Base-by-base conservation (phyloP, 2,888 invertebrate genomes). In the Stenoptilia bipunctidactyla region DNA sequence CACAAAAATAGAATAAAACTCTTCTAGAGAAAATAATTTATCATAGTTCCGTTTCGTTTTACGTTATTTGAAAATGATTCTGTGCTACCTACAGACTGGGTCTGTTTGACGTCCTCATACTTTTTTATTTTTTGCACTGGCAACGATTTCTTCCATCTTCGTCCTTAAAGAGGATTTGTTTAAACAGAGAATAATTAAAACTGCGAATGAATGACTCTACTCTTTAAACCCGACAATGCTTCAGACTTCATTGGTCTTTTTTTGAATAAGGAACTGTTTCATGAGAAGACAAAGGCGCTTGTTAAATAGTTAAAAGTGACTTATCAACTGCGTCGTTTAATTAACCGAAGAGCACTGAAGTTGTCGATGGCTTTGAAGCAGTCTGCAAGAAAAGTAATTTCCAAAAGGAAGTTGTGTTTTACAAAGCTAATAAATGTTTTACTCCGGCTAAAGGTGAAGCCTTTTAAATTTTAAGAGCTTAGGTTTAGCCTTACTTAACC, bases 111-210 rank as follows among this genome's bases (percentile, higher is more conserved):
- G 55, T 50, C 52, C 58, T 8, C 20, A 56, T 59, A 56, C 53
- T 61, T 54, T 20, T 20, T 5, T 20, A 20, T 20, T 20, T 20
- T 20, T 5, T 20, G 3, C 20, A 20, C 20, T 20, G 8, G 20
- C 8, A 20, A 20, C 4, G 20, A 20, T 5, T 20, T 8, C 4
- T 20, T 20, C n/a, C n/a, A n/a, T n/a, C 8, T 3, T 8, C 20
- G 8, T 3, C 20, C 8, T 20, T 20, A 20, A 20, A 20, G 8
- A 20, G 69, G 69, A 73, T 76, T 72, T 79, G 72, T 80, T 80
- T 80, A 75, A 80, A 77, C 71, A 76, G 68, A 58, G 66, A 66
- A 77, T 76, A 80, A 83, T 83, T 80, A 82, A 80, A 75, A 58
- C 66, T 61, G 48, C 53, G 60, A 71, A 70, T 68, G 71, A 75